Evolutionary conservation across 2,888 invertebrate genomes (phyloP), one percentile per base, ranked within the genome.

Genomic region (Nipponacmea schrenckii): DNA sequence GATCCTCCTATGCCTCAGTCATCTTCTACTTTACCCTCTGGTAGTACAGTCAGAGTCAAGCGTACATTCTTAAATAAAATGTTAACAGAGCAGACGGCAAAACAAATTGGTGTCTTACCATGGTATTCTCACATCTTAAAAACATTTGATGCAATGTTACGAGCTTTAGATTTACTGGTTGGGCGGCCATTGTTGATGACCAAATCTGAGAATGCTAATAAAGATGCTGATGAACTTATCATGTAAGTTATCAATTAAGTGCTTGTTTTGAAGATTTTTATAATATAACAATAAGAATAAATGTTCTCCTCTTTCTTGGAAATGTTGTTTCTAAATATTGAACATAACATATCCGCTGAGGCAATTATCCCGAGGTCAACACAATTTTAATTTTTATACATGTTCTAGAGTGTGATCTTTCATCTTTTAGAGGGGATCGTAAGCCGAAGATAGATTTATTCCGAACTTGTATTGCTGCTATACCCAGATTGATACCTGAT

Each of bases 1-100:
- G 98, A 98, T 85, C 99, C 99, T 0, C 98, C 98, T 0, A 98
- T 98, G 98, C 98, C 98, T 0, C 92, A 97, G 78, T 96, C 97
- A 0, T 95, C 97, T 73, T 97, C 97, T 0, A 96, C 96, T 0
- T 89, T 98, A 70, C 98, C 98, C 0, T 98, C 97, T 0, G 98
- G 98, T 0, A 97, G 96, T 88, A 98, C 98, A 0, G 90, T 96
- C 74, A 91, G 98, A 45, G 95, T 97, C 0, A 96, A 97, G 88
- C 97, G 97, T 89, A 98, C 97, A 0, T 98, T 96, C 88, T 90
- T 98, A 4, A 98, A 96, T 88, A 97, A 97, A 87, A 92, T 88
- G 82, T 77, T 89, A 63, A 86, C 98, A 0, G 98, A 98, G 83
- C 97, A 98, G 85, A 96, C 97, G 0, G 98, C 99, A 0, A 92